Percentiles rank a stretch among this genome's conserved stretches.
These are phyloP conservation scores for Sminthurides bifidus DNA, from an alignment of 1,140 invertebrate genomes.

Conservation along the genomic window DNA sequence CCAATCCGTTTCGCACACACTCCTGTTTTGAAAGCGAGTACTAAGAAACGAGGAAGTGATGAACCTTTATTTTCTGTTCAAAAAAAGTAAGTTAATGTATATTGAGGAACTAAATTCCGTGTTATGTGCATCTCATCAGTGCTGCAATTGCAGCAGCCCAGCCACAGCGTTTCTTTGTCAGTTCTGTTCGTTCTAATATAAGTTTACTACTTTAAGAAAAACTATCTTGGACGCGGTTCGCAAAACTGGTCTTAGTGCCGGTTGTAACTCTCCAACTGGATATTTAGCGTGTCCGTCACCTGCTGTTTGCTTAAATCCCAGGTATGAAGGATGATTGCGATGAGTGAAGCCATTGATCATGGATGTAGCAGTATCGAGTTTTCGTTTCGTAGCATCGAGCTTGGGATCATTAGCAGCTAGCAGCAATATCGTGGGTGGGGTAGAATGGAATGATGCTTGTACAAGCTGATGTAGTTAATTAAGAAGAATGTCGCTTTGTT, in stretches of 20 bases:
- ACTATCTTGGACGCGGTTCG: constrained; percentile 15
- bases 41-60: constrained; percentile 14
- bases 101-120: not conserved
- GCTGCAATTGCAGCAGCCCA: not conserved
- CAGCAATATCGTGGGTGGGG: not conserved
- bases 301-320: constrained; percentile 26
- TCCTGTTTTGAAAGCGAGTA: constrained; percentile 20
- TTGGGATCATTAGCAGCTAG: not conserved
- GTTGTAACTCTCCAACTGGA: constrained; percentile 17
- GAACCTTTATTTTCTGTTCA: constrained; percentile 12
- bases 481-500: too few relatives aligned
- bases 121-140: not conserved
- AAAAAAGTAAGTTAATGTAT: constrained; percentile 18
- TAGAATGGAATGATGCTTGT: not conserved
- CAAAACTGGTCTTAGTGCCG: constrained; percentile 16
- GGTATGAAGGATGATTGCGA: constrained; percentile 13
- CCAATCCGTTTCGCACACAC: constrained; percentile 10
- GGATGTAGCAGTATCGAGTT: not conserved
- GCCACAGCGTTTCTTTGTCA: not conserved
- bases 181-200: not conserved
- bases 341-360: not conserved
- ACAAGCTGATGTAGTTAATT: too few relatives aligned
- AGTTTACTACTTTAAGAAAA: constrained; percentile 20
- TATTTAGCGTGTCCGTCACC: constrained; percentile 22
- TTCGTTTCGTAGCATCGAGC: too few relatives aligned